These are phyloP conservation scores for Cataglyphis hispanica DNA, from an alignment of 1,140 invertebrate genomes.

Conservation along the genomic window DNA sequence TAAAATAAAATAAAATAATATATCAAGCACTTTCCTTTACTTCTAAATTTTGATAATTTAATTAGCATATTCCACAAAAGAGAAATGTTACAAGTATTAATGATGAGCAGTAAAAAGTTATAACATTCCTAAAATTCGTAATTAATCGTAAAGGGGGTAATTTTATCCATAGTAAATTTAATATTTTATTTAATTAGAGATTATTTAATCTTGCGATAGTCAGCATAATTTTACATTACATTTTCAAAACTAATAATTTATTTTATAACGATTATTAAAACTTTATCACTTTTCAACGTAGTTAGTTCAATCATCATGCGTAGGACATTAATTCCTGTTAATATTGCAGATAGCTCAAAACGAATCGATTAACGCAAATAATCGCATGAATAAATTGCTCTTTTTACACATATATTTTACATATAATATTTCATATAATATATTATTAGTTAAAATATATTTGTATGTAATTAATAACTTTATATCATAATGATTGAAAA, in stretches of 20 bases:
- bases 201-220: neutral
- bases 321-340: neutral
- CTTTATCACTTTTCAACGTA: conserved; percentile 1
- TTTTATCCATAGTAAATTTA: neutral
- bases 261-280: neutral
- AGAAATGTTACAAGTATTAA: neutral
- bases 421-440: conserved; percentile 28
- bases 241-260: neutral
- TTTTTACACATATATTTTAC: conserved; percentile 16
- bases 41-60: neutral
- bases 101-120: neutral
- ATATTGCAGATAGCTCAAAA: conserved; percentile 25
- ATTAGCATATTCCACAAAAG: neutral
- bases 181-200: neutral
- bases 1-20: neutral
- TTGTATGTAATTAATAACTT: conserved; percentile 24
- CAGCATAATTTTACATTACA: conserved; percentile 12
- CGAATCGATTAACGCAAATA: conserved; percentile 17
- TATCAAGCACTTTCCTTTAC: neutral
- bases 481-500: conserved; percentile 26
- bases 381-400: conserved; percentile 34
- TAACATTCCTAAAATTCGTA: neutral
- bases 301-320: conserved; percentile 8
- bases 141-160: neutral
- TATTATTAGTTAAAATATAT: conserved; percentile 11